Percentiles rank a stretch among this genome's conserved stretches.
These are phyloP conservation scores for Falco punctatus DNA, from an alignment of 2,113 vertebrate species.

Conservation along the genomic window DNA sequence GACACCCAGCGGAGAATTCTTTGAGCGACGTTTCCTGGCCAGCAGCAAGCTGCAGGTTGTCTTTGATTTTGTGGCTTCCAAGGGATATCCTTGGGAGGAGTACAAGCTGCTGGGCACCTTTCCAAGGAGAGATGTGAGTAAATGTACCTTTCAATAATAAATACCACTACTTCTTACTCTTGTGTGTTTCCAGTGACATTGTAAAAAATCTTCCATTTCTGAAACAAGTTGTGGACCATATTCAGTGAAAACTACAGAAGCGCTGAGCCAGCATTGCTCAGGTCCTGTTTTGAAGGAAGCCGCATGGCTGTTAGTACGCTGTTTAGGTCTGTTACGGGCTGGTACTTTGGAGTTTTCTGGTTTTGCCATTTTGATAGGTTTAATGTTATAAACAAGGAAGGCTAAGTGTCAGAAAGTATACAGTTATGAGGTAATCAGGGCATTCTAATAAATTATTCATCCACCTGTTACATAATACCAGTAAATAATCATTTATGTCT, in stretches of 20 bases:
- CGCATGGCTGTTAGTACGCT: accelerated
- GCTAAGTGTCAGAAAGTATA: neutral
- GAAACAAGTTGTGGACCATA: neutral
- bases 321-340: neutral
- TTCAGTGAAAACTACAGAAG: neutral
- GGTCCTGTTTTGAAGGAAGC: neutral
- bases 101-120: slow-evolving; percentile 99
- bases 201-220: neutral
- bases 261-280: neutral
- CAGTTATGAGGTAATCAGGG: neutral
- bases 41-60: slow-evolving; percentile 95
- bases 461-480: neutral
- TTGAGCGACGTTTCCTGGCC: slow-evolving; percentile 94
- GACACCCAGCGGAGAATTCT: slow-evolving; percentile 94
- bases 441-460: neutral
- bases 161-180: neutral
- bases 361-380: neutral
- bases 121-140: slow-evolving; percentile 96
- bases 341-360: neutral
- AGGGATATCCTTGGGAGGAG: slow-evolving; percentile 94
- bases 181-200: neutral
- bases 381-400: neutral
- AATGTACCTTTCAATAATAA: neutral
- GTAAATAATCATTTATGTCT: neutral
- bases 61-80: slow-evolving; percentile 98